phyloP scores from a whole-genome alignment of 2,797 vertebrate species.

The Mareca penelope region DNA sequence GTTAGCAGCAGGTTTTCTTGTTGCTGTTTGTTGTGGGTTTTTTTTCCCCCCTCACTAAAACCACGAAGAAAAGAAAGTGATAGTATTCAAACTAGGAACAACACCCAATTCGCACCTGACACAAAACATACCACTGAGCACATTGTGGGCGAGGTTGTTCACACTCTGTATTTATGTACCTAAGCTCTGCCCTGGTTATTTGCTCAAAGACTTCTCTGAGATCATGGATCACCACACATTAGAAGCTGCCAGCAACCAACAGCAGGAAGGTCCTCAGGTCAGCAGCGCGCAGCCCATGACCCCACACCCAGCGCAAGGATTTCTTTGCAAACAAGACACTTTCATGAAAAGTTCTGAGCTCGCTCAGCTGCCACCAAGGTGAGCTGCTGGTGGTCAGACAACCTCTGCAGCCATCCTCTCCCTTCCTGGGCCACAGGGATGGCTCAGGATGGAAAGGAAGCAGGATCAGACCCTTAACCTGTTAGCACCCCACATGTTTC shows the following conservation, averaged over 20 bases:
- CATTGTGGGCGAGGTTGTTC: background rate
- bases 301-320: background rate
- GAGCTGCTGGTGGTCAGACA: background rate
- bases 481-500: background rate
- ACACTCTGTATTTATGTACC: background rate
- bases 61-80: background rate
- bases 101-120: background rate
- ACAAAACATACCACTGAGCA: background rate
- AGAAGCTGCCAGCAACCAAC: background rate
- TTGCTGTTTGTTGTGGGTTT: background rate
- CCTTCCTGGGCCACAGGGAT: background rate
- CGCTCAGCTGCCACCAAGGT: fast-evolving
- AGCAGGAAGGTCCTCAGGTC: background rate
- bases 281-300: fast-evolving
- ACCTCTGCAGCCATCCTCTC: too few species aligned
- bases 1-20: background rate
- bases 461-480: background rate
- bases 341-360: fast-evolving
- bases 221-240: background rate
- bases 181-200: conserved; percentile 15
- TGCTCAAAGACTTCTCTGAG: conserved; percentile 1
- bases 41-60: background rate
- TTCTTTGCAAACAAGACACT: background rate
- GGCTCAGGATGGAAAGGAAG: fast-evolving
- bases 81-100: background rate